phyloP scores from a whole-genome alignment of 2,797 vertebrate genomes.

The Danio aesculapii region DNA sequence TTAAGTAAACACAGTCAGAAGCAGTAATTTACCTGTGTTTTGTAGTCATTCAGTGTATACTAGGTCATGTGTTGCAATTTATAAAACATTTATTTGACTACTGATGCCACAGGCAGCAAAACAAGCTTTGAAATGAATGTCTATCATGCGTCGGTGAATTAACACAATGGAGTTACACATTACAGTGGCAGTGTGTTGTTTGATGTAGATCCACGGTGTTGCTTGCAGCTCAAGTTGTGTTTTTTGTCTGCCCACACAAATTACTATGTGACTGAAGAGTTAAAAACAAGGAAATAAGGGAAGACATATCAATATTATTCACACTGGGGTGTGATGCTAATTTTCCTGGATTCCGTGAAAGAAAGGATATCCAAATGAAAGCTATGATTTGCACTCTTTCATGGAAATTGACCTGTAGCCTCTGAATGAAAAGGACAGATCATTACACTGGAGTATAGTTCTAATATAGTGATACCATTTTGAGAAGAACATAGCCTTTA shows the following conservation, averaged over 20 bases:
- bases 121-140: neutral
- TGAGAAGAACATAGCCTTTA: too few relatives aligned
- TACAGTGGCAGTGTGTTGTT: neutral
- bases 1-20: neutral
- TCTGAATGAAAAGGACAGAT: neutral
- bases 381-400: neutral
- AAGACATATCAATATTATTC: neutral
- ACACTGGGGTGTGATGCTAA: neutral
- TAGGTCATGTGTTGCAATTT: neutral
- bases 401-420: neutral
- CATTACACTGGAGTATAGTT: too few relatives aligned
- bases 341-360: neutral
- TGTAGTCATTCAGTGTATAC: neutral
- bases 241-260: neutral
- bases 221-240: neutral
- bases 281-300: neutral
- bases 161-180: neutral
- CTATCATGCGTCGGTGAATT: neutral
- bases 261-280: neutral
- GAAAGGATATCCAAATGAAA: neutral
- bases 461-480: too few relatives aligned
- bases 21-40: too few relatives aligned
- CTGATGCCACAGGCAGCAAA: neutral
- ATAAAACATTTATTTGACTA: conserved; percentile 6
- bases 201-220: neutral